Evolutionary conservation across 2,113 vertebrate species (phyloP).

Genomic region (Otocyon megalotis): DNA sequence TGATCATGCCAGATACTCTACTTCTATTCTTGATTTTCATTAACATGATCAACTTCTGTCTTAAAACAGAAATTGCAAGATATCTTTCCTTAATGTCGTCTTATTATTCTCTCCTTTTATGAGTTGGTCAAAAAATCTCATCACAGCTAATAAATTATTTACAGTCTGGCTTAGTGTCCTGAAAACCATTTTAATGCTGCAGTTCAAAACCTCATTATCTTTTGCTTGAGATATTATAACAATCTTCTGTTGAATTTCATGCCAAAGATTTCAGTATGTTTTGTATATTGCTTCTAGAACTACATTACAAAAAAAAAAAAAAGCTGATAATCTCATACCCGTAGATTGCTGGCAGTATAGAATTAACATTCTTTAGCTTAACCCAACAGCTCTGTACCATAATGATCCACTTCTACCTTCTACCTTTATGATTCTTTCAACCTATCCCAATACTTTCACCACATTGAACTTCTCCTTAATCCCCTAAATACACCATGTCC

Average conservation of each 20-base stretch:
- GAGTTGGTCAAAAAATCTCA: neutral
- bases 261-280: neutral
- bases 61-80: neutral
- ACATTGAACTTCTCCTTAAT: neutral
- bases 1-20: neutral
- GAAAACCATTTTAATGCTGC: neutral
- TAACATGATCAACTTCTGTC: neutral
- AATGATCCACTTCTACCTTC: neutral
- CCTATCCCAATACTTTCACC: neutral
- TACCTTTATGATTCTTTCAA: neutral
- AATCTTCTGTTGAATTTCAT: neutral
- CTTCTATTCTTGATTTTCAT: neutral
- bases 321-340: neutral
- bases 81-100: neutral
- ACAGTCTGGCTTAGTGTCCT: neutral
- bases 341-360: neutral
- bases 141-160: neutral
- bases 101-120: neutral
- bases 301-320: neutral
- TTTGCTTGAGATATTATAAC: neutral
- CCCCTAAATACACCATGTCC: rapidly evolving
- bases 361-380: neutral
- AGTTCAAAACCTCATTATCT: neutral
- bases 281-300: neutral
- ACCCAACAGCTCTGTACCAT: neutral